A percentile compares a stretch with the other conserved stretches of the same genome.
Evolutionary conservation across 1,140 invertebrate genomes (phyloP).

Genomic region (Eriosoma lanigerum): DNA sequence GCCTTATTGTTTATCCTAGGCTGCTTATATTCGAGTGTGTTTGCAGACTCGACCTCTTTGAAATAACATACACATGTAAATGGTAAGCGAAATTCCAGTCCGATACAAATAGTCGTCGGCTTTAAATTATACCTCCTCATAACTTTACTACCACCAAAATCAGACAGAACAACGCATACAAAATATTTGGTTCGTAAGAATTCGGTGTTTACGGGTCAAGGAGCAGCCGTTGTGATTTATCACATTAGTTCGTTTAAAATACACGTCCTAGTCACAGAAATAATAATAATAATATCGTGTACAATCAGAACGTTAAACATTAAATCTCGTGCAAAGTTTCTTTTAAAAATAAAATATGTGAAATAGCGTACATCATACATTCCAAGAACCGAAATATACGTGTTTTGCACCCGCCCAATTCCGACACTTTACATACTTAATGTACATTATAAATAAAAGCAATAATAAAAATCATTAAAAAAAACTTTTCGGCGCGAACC

Average conservation of each 20-base stretch:
- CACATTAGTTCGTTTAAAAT: slow-evolving; percentile 39
- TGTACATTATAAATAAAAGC: not conserved
- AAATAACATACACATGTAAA: slow-evolving; percentile 14
- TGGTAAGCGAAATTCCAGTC: slow-evolving; percentile 21
- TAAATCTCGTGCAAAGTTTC: slow-evolving; percentile 11
- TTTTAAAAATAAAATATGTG: slow-evolving; percentile 16
- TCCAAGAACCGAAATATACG: not conserved
- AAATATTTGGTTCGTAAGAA: slow-evolving; percentile 45
- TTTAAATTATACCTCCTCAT: slow-evolving; percentile 33
- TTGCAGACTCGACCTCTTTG: not conserved
- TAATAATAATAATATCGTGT: slow-evolving; percentile 35
- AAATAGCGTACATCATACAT: not conserved
- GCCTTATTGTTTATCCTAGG: slow-evolving; percentile 8
- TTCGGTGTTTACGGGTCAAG: slow-evolving; percentile 33
- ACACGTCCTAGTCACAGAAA: slow-evolving; percentile 1
- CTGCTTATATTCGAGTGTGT: slow-evolving; percentile 11
- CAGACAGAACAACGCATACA: not conserved
- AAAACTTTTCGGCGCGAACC: not conserved
- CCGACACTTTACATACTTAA: not conserved
- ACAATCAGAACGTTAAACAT: slow-evolving; percentile 13
- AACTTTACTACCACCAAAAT: not conserved
- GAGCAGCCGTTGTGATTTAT: slow-evolving; percentile 40
- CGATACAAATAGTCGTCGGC: slow-evolving; percentile 37
- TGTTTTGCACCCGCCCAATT: not conserved
- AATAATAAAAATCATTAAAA: not conserved